Base-by-base conservation (phyloP, 2,113 vertebrate species). In the Regulus satrapa region DNA sequence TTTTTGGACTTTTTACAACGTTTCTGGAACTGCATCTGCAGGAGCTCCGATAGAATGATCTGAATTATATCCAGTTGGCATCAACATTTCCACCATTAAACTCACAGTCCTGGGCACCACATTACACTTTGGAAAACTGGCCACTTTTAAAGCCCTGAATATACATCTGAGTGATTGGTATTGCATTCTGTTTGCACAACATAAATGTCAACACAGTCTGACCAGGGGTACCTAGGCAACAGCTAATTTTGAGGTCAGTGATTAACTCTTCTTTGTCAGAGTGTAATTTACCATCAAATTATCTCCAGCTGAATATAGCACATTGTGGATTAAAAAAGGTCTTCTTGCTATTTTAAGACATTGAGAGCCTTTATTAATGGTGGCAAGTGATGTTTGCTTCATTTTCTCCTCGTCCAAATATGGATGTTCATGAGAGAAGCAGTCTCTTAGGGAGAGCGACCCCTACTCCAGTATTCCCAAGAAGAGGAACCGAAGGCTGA, bases 261-360 rank as follows among this genome's bases (percentile, higher is more conserved):
- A 91, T 97, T 97, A 97, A 96, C 96, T 96, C 95, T 95, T 95
- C 92, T 96, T 94, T 95, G 94, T 95, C 91, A 95, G 86, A 87
- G 61, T 0, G 12, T 71, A 92, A 92, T 95, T 95, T 81, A 75
- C 84, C 76, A 67, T 78, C 84, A 64, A 89, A 94, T 95, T 86
- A 92, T 58, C 89, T 89, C 55, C 20, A 62, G 69, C 48, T 89
- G 76, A 84, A 95, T 89, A 95, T 84, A 97, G 61, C 36, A 55
- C 17, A 74, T 90, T 77, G 40, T 78, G 61, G 24, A 81, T 71
- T 81, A 19, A 84, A 92, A 90, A 87, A 66, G 34, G 6, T 62
- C 69, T 51, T 40, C 45, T 76, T 89, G 64, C 62, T 94, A 75
- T 95, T 91, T 95, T 92, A 84, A 85, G 83, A 32, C 31, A 32